These are phyloP conservation scores for Nasua narica DNA, from an alignment of 2,797 vertebrate species.

Conservation along the genomic window DNA sequence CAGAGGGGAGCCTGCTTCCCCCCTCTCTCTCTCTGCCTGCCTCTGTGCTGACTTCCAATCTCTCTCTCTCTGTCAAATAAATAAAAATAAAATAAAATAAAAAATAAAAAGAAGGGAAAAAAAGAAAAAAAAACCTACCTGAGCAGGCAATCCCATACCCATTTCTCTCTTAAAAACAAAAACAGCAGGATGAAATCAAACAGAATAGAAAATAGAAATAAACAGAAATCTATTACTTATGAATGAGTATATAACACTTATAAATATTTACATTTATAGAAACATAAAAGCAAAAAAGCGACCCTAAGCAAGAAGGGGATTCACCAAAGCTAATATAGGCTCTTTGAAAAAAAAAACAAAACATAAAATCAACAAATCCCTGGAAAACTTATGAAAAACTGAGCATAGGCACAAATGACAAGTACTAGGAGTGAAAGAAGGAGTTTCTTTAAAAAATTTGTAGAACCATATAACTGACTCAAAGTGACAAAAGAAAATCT, in stretches of 20 bases:
- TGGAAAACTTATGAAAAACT: not conserved
- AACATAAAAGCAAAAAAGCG: not conserved
- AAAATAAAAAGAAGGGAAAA: rapidly evolving
- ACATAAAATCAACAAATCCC: too few species aligned
- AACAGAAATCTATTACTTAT: not conserved
- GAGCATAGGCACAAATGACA: not conserved
- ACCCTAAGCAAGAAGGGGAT: not conserved
- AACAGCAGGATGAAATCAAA: not conserved
- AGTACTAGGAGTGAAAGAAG: not conserved
- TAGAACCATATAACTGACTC: not conserved
- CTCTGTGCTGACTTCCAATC: too few species aligned
- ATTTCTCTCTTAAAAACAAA: not conserved
- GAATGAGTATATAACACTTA: not conserved
- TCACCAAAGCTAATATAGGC: not conserved
- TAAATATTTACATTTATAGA: not conserved
- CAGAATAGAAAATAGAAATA: not conserved
- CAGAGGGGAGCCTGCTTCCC: too few species aligned
- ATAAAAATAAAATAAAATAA: too few species aligned
- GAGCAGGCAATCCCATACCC: not conserved
- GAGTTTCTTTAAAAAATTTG: not conserved
- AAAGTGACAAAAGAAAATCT: not conserved
- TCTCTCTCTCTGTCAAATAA: too few species aligned
- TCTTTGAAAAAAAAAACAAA: not conserved
- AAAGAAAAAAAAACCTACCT: not conserved
- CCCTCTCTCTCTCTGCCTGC: too few species aligned